A percentile compares a stretch with the other conserved stretches of the same genome.
Conservation (phyloP, 2,888 invertebrate genomes). For the Tigriopus californicus region DNA sequence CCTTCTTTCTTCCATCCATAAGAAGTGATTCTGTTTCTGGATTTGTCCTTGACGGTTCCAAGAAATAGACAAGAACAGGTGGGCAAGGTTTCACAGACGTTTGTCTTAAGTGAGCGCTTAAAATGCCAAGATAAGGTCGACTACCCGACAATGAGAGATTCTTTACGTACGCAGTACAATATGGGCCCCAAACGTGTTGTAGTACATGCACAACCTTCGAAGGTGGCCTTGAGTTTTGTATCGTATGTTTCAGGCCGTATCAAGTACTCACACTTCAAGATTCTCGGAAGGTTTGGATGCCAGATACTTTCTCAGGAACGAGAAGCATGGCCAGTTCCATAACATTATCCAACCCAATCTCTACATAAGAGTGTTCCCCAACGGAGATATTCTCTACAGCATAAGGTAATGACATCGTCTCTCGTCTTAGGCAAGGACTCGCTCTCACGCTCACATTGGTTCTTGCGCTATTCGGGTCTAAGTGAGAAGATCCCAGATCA, state of each 20-base stretch:
- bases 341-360: constrained; percentile 15
- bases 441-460: too few species aligned
- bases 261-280: constrained; percentile 15
- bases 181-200: background rate
- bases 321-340: constrained; percentile 13
- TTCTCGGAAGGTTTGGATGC: constrained; percentile 14
- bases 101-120: background rate
- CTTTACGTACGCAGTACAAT: too few species aligned
- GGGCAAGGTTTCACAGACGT: too few species aligned
- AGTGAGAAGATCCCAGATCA: too few species aligned
- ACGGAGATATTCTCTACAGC: constrained; percentile 15
- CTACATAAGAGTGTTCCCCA: constrained; percentile 14
- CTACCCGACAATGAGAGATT: too few species aligned
- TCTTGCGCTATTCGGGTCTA: too few species aligned
- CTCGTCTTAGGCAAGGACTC: too few species aligned
- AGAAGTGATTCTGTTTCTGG: too few species aligned
- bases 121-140: background rate
- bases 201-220: background rate
- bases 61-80: too few species aligned
- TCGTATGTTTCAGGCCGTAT: constrained; percentile 9
- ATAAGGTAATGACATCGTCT: constrained; percentile 7
- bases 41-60: too few species aligned
- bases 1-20: too few species aligned
- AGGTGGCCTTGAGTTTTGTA: background rate
- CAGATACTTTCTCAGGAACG: constrained; percentile 15